A percentile compares a stretch with the other conserved stretches of the same genome.
phyloP scores from a whole-genome alignment of 2,113 vertebrate genomes.

The Eurystomus gularis region DNA sequence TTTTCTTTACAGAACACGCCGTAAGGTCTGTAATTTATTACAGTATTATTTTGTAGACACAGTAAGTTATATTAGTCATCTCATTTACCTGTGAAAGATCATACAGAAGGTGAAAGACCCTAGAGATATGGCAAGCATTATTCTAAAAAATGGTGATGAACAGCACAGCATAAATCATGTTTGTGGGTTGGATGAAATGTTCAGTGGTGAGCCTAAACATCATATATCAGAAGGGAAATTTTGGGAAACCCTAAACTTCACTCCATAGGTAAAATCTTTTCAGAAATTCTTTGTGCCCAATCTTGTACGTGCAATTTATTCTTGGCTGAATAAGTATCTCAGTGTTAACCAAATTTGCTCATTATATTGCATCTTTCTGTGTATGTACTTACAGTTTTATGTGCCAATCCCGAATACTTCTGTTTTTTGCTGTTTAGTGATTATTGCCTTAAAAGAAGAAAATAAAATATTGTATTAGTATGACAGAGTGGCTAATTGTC shows the following conservation, averaged over 20 bases:
- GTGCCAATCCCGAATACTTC: not conserved
- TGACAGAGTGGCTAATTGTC: not conserved
- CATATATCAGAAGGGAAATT: slow-evolving; percentile 48
- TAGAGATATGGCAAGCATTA: slow-evolving; percentile 37
- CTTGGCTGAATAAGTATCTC: not conserved
- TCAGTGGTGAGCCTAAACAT: slow-evolving; percentile 42
- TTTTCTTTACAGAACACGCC: not conserved
- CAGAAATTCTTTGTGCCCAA: not conserved
- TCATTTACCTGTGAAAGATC: slow-evolving; percentile 61
- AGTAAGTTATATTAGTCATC: slow-evolving; percentile 53
- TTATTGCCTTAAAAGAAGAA: not conserved
- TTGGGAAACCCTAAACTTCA: slow-evolving; percentile 55
- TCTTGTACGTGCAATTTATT: not conserved
- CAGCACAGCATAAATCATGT: slow-evolving; percentile 56
- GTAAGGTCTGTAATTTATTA: slow-evolving; percentile 54
- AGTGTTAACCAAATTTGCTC: not conserved
- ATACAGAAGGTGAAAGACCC: slow-evolving; percentile 63
- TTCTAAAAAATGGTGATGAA: slow-evolving; percentile 60
- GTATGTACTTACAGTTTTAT: not conserved
- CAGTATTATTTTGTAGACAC: slow-evolving; percentile 45
- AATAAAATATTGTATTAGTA: not conserved
- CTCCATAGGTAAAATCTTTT: slow-evolving; percentile 15
- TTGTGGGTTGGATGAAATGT: slow-evolving; percentile 48
- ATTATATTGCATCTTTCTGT: not conserved
- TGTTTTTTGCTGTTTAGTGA: not conserved